A percentile compares a stretch with the other conserved stretches of the same genome.
phyloP scores from a whole-genome alignment of 2,797 vertebrate genomes.

The Leuciscus waleckii region DNA sequence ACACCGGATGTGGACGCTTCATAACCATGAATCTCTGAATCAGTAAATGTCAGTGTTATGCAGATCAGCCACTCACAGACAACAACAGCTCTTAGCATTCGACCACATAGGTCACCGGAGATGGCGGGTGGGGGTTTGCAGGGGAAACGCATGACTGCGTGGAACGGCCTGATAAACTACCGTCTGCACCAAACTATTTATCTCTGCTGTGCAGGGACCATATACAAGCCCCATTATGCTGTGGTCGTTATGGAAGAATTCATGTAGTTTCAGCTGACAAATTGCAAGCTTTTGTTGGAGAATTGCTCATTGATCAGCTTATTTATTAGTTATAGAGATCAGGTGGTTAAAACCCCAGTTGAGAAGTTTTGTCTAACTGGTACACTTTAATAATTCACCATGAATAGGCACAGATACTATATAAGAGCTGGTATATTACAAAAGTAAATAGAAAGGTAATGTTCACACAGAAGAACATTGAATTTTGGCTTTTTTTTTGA shows the following conservation, averaged over 20 bases:
- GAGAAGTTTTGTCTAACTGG: neutral
- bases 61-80: constrained; percentile 33
- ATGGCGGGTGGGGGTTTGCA: constrained; percentile 18
- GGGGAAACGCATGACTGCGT: constrained; percentile 2
- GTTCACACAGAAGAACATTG: neutral
- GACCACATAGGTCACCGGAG: constrained; percentile 32
- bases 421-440: neutral
- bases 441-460: neutral
- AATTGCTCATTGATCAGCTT: constrained; percentile 11
- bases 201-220: constrained; percentile 45
- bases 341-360: neutral
- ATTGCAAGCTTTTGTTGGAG: neutral
- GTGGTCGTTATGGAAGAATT: constrained; percentile 23
- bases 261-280: constrained; percentile 17
- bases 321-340: neutral
- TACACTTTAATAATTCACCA: neutral
- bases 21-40: constrained; percentile 46
- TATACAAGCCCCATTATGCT: constrained; percentile 31
- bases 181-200: constrained; percentile 36
- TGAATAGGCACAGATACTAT: neutral
- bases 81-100: constrained; percentile 41
- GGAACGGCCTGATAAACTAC: constrained; percentile 44
- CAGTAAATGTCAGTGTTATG: constrained; percentile 54
- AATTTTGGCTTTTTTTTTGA: neutral
- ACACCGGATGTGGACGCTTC: constrained; percentile 23